Percentiles rank a stretch among this genome's conserved stretches.
These are phyloP conservation scores for Agyllia agylla DNA, from an alignment of 2,888 invertebrate genomes.

Conservation along the genomic window DNA sequence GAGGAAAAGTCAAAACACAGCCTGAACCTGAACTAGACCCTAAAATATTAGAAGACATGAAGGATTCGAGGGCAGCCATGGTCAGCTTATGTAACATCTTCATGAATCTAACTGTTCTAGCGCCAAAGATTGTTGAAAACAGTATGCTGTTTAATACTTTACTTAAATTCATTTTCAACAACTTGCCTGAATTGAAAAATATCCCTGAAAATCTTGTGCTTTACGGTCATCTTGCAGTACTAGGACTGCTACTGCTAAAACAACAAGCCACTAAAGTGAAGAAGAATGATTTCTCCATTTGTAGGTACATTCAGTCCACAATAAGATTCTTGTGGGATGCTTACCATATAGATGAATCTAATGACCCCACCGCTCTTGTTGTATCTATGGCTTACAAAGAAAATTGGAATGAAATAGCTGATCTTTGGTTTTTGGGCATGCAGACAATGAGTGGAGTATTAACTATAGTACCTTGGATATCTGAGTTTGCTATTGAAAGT, in stretches of 20 bases:
- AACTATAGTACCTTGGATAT: constrained; percentile 97
- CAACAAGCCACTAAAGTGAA: constrained; percentile 97
- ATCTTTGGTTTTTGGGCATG: constrained; percentile 98
- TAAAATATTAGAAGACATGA: constrained; percentile 96
- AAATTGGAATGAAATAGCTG: constrained; percentile 98
- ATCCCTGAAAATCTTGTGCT: constrained; percentile 97
- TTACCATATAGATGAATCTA: constrained; percentile 98
- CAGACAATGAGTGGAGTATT: constrained; percentile 98
- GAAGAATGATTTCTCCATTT: constrained; percentile 98
- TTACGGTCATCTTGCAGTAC: constrained; percentile 97
- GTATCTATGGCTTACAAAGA: constrained; percentile 98
- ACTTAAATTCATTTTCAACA: constrained; percentile 97
- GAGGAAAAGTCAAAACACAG: constrained; percentile 95
- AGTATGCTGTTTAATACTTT: constrained; percentile 96
- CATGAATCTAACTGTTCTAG: constrained; percentile 98
- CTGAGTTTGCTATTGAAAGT: constrained; percentile 98
- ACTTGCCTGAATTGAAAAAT: constrained; percentile 97
- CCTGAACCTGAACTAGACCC: constrained; percentile 96
- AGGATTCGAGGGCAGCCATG: constrained; percentile 97
- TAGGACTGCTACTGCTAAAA: constrained; percentile 97
- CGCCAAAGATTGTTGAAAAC: constrained; percentile 97
- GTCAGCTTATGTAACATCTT: constrained; percentile 98
- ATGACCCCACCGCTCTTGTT: constrained; percentile 96
- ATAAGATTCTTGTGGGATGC: constrained; percentile 98
- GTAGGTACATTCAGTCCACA: constrained; percentile 98